Evolutionary conservation across 2,888 invertebrate genomes (phyloP), one percentile per base, ranked within the genome.

Genomic region (Phytoseiulus persimilis): DNA sequence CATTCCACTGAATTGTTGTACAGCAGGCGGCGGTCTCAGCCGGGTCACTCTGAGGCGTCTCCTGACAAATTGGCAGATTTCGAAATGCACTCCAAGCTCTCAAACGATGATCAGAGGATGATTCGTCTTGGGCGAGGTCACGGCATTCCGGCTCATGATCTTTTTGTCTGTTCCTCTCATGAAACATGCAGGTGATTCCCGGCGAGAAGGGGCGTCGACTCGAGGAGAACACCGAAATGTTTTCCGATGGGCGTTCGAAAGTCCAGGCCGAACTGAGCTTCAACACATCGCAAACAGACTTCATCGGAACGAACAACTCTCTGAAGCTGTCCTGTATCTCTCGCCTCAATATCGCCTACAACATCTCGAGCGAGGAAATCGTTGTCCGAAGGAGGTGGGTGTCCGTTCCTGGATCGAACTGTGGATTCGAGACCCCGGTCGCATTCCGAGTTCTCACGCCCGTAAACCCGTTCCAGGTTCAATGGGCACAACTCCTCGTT

Each of bases 221-320:
- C 65, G 65, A 65, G 18, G 65, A 65, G 5, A 65, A 65, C 65
- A 65, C 18, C 65, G 65, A 65, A 65, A 65, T 18, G 65, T 65
- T 65, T 65, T 18, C 65, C 65, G 65, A 65, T 65, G 65, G 65
- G 14, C 65, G 65, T 23, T 65, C 65, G 18, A 65, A 28, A 65
- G 65, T 65, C 28, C 65, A 65, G 65, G 28, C 65, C 65, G 65
- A 65, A 28, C 18, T 65, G 65, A 65, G 32, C 33, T 83, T 83
- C 83, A 83, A 83, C 31, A 83, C 83, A 23, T 32, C 83, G 83
- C 31, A 33, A 83, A 83, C 83, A 23, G 33, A 33, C 23, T 83
- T 83, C 31, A 83, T 83, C 33, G 83, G 83, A 83, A 83, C 32
- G 23, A 83, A 83, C 33, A 83, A 83, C 83, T 83, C 83, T 32